phyloP scores from a whole-genome alignment of 2,113 vertebrate genomes.

The Ceyx melanurus region DNA sequence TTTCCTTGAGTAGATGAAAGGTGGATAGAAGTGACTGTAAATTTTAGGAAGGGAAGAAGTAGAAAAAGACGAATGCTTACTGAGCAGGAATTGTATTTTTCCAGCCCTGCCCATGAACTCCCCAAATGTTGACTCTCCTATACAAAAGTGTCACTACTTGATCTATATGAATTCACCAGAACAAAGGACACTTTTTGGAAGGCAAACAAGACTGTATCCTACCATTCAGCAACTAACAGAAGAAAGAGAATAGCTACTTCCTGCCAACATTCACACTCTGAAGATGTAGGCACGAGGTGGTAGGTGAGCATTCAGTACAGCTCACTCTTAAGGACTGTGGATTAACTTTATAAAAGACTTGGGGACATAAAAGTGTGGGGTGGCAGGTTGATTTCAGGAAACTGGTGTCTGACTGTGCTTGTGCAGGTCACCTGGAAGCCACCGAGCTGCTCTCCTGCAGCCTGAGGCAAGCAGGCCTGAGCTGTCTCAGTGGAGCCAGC shows the following conservation, averaged over 20 bases:
- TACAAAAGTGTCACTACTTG: background rate
- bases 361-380: background rate
- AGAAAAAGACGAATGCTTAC: conserved; percentile 33
- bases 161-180: conserved; percentile 24
- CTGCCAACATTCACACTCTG: conserved; percentile 4
- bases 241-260: conserved; percentile 32
- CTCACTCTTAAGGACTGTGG: background rate
- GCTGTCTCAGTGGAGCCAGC: background rate
- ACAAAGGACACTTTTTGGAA: conserved; percentile 41
- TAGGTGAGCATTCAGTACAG: conserved; percentile 12
- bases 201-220: conserved; percentile 2
- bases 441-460: background rate
- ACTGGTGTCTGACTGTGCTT: background rate
- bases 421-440: background rate
- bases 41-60: conserved; percentile 45
- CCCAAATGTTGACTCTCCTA: background rate
- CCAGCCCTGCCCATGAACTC: background rate
- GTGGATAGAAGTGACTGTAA: conserved; percentile 31
- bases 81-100: conserved; percentile 33
- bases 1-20: conserved; percentile 19
- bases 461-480: background rate
- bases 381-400: background rate
- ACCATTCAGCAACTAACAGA: background rate
- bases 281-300: background rate
- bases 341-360: background rate